Evolutionary conservation across 2,888 invertebrate genomes (phyloP).

Genomic region (Craniophora ligustri): DNA sequence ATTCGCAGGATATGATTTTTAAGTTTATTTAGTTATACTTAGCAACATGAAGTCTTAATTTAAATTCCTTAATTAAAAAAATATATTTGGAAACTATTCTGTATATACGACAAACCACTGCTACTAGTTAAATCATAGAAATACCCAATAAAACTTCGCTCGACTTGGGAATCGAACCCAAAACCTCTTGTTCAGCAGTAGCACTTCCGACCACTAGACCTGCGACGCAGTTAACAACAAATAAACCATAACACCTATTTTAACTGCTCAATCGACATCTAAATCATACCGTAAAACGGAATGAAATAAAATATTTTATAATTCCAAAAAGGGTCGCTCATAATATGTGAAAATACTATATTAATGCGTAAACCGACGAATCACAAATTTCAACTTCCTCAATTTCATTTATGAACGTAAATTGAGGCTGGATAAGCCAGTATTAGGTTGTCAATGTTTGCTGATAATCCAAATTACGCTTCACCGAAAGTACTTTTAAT

Average conservation of each 20-base stretch:
- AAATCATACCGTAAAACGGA: background rate
- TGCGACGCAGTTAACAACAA: too few relatives aligned
- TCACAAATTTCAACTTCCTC: conserved; percentile 52
- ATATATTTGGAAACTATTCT: too few relatives aligned
- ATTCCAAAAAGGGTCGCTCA: conserved; percentile 24
- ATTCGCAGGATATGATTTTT: background rate
- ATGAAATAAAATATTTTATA: conserved; percentile 15
- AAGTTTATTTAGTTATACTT: background rate
- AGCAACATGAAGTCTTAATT: too few relatives aligned
- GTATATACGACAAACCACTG: too few relatives aligned
- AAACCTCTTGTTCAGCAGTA: too few relatives aligned
- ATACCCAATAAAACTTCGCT: too few relatives aligned
- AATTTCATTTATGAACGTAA: conserved; percentile 52
- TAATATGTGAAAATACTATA: conserved; percentile 23
- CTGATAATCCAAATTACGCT: conserved; percentile 43
- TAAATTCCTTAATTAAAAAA: too few relatives aligned
- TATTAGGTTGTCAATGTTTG: conserved; percentile 41
- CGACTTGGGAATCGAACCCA: too few relatives aligned
- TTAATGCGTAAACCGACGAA: conserved; percentile 25
- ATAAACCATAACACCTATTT: too few relatives aligned
- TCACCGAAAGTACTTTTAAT: conserved; percentile 18
- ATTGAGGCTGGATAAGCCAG: conserved; percentile 52
- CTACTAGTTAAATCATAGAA: too few relatives aligned
- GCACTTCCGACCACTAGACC: too few relatives aligned
- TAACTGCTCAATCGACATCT: too few relatives aligned